A percentile compares a stretch with the other conserved stretches of the same genome.
Evolutionary conservation across 2,113 vertebrate species (phyloP).

Genomic region (Marmota flaviventris): DNA sequence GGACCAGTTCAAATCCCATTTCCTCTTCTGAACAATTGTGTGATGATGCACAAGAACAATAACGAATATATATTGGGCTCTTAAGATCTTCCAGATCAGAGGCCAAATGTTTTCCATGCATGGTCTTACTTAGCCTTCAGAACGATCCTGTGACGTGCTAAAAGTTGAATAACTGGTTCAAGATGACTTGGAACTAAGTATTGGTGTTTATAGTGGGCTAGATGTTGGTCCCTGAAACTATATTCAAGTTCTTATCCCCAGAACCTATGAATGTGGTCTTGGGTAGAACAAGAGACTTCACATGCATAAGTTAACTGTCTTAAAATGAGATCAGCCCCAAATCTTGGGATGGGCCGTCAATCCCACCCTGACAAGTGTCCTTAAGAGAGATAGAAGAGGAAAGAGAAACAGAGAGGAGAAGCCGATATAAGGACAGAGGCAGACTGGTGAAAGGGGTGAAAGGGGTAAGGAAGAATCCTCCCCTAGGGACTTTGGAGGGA

Average conservation of each 20-base stretch:
- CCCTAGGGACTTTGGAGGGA: not conserved
- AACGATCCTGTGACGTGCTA: not conserved
- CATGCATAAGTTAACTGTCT: not conserved
- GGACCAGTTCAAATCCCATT: not conserved
- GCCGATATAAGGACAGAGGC: not conserved
- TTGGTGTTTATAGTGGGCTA: not conserved
- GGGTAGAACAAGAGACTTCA: slow-evolving; percentile 11
- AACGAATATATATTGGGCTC: not conserved
- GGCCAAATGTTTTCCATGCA: not conserved
- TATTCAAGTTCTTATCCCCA: not conserved
- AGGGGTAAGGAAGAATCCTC: not conserved
- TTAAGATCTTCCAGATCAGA: not conserved
- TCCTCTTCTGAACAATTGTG: not conserved
- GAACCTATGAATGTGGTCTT: slow-evolving; percentile 7
- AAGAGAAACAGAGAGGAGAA: not conserved
- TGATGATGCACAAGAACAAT: not conserved
- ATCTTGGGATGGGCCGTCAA: not conserved
- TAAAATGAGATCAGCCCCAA: not conserved
- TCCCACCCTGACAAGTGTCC: not conserved
- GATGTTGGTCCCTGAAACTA: not conserved
- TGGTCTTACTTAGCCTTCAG: not conserved
- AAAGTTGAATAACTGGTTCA: not conserved
- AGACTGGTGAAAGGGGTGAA: not conserved
- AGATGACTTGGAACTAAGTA: not conserved
- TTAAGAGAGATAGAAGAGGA: not conserved